Conservation (phyloP, 2,113 vertebrate species). For the Syngnathus scovelli region DNA sequence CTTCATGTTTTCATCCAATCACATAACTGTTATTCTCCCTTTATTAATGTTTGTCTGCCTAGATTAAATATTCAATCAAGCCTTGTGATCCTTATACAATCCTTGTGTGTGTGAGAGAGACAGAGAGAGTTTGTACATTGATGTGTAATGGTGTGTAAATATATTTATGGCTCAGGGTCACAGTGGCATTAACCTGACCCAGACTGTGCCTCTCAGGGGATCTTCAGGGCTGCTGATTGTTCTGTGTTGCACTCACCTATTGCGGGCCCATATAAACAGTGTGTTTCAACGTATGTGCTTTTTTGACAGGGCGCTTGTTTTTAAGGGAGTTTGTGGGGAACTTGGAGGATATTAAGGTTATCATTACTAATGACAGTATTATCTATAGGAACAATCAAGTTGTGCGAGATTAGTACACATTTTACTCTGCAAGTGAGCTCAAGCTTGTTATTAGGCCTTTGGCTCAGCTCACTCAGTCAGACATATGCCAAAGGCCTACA, state of each 20-base stretch:
- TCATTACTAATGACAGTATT: neutral
- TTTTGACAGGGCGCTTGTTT: constrained; percentile 7
- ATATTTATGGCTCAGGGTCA: constrained; percentile 70
- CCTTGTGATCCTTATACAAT: constrained; percentile 12
- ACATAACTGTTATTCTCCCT: constrained; percentile 42
- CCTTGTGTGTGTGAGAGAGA: neutral
- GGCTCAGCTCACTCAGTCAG: constrained; percentile 39
- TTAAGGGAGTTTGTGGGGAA: neutral
- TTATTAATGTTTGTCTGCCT: constrained; percentile 57
- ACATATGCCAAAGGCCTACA: constrained; percentile 60
- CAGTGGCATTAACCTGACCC: constrained; percentile 63
- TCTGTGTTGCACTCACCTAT: constrained; percentile 31
- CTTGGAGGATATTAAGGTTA: neutral
- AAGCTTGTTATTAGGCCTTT: constrained; percentile 23
- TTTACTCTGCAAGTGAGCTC: constrained; percentile 8
- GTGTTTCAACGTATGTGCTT: neutral
- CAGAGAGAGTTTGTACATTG: constrained; percentile 33
- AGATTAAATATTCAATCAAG: constrained; percentile 62
- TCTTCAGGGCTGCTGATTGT: constrained; percentile 43
- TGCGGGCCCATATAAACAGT: constrained; percentile 18
- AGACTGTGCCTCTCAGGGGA: constrained; percentile 51
- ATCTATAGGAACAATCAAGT: constrained; percentile 1
- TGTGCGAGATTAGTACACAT: neutral
- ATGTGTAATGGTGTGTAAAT: constrained; percentile 72
- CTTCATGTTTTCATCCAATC: constrained; percentile 53